Evolutionary conservation across 2,113 vertebrate genomes (phyloP).

Genomic region (Astur gentilis): DNA sequence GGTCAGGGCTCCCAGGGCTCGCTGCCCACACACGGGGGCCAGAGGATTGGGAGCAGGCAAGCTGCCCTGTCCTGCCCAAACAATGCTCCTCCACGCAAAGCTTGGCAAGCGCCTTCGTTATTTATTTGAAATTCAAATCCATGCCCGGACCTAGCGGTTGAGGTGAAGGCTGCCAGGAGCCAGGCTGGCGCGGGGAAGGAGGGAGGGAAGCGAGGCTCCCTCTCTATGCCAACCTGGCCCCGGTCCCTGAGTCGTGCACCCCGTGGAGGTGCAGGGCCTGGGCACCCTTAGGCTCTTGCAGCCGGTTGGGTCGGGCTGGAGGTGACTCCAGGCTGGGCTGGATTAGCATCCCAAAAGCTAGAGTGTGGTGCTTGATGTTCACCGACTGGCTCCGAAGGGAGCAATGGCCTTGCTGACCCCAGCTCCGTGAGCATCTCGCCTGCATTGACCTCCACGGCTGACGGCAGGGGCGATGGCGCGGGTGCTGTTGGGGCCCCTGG

Average conservation of each 20-base stretch:
- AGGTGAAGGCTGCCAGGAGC: not conserved
- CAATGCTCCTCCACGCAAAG: not conserved
- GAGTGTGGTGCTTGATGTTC: not conserved
- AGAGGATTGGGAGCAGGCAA: not conserved
- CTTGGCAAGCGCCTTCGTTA: not conserved
- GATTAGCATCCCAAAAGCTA: not conserved
- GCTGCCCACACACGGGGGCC: rapidly evolving
- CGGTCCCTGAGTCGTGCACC: not conserved
- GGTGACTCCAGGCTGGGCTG: not conserved
- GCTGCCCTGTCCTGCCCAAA: not conserved
- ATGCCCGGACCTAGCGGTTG: rapidly evolving
- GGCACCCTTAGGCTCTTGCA: not conserved
- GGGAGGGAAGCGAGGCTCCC: not conserved
- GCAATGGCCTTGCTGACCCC: not conserved
- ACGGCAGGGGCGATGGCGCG: rapidly evolving
- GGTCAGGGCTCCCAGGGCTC: rapidly evolving
- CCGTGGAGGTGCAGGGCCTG: not conserved
- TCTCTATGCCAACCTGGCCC: not conserved
- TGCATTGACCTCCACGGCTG: not conserved
- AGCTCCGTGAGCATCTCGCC: not conserved
- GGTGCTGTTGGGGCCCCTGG: not conserved
- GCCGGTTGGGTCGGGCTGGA: not conserved
- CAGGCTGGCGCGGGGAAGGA: not conserved
- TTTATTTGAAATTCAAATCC: constrained; percentile 55
- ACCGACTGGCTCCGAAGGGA: not conserved